Base-by-base conservation (phyloP, 2,888 invertebrate species). In the Oxycera nigricornis region DNA sequence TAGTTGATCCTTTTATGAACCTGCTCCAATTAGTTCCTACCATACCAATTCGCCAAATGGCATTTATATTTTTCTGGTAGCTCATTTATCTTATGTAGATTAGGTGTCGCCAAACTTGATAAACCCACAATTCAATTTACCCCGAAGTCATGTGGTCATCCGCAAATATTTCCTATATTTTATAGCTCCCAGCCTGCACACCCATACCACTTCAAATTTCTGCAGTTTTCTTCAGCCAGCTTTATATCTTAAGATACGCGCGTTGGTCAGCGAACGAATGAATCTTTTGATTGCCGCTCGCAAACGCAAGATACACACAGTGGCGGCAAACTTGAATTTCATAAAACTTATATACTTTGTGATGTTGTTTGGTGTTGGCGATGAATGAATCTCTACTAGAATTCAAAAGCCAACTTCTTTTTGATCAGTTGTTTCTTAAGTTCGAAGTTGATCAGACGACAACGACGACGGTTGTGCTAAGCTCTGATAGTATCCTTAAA, bases 391-490 rank as follows among this genome's bases (percentile, higher is more conserved):
- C n/a, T n/a, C n/a, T 22, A 41, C 20, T 72, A 39, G 30, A 72
- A 50, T 20, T 46, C 46, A 46, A 17, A 46, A 14, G 46, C 46
- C 14, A 68, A 68, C 67, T 68, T 68, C 67, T 68, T 68, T n/a
- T 22, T 50, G 78, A 78, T 82, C 80, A 83, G 82, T 83, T 83
- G 81, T 83, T 80, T 81, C 81, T 79, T 81, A 79, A 79, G 81
- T 80, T 78, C 81, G 80, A 79, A 82, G 79, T 78, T 80, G 82
- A 80, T 78, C 81, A 81, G 82, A 80, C 65, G 76, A 70, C 6
- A 46, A 72, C 76, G 74, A 72, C 70, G 50, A 20, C 46, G 46
- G 46, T 46, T 31, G 35, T 50, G 67, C 67, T 68, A 39, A 68
- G 67, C 46, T 68, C 39, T 11, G 22, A 7, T 30, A 14, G n/a